A percentile compares a stretch with the other conserved stretches of the same genome.
Evolutionary conservation across 2,888 invertebrate genomes (phyloP).

Genomic region (Ectropis crepuscularia): DNA sequence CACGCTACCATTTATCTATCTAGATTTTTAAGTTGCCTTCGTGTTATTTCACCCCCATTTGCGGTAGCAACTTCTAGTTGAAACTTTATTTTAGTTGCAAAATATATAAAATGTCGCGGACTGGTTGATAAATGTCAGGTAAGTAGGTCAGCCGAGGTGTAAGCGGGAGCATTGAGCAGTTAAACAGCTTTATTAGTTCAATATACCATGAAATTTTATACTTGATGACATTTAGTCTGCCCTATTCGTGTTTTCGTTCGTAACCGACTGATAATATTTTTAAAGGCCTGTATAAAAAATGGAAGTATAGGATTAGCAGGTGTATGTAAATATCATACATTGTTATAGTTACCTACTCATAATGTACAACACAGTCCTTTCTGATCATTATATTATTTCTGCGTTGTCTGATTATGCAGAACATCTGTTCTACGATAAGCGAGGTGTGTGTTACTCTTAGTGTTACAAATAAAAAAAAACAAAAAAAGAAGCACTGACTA

Average conservation of each 20-base stretch:
- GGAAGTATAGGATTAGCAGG: too few relatives aligned
- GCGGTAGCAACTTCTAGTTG: conserved; percentile 18
- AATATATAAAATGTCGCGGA: conserved; percentile 57
- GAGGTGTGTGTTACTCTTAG: too few relatives aligned
- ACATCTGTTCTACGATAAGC: too few relatives aligned
- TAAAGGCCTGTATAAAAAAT: too few relatives aligned
- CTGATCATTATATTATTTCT: too few relatives aligned
- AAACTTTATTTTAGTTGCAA: conserved; percentile 52
- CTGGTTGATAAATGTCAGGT: conserved; percentile 64
- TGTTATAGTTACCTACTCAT: too few relatives aligned
- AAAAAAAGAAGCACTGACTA: too few relatives aligned
- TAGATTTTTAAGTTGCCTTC: conserved; percentile 7
- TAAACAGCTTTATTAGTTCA: conserved; percentile 60
- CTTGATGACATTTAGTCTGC: conserved; percentile 32
- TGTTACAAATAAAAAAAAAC: too few relatives aligned
- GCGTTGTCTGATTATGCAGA: too few relatives aligned
- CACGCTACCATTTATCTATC: conserved; percentile 3
- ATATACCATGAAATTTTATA: conserved; percentile 44
- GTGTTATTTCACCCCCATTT: conserved; percentile 16
- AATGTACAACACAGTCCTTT: too few relatives aligned
- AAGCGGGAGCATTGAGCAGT: conserved; percentile 56
- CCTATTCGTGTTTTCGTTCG: conserved; percentile 26
- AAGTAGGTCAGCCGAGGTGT: conserved; percentile 68
- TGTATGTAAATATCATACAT: too few relatives aligned
- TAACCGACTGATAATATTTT: conserved; percentile 16